phyloP scores from a whole-genome alignment of 2,888 invertebrate species.

The Chaitophorus viminalis region DNA sequence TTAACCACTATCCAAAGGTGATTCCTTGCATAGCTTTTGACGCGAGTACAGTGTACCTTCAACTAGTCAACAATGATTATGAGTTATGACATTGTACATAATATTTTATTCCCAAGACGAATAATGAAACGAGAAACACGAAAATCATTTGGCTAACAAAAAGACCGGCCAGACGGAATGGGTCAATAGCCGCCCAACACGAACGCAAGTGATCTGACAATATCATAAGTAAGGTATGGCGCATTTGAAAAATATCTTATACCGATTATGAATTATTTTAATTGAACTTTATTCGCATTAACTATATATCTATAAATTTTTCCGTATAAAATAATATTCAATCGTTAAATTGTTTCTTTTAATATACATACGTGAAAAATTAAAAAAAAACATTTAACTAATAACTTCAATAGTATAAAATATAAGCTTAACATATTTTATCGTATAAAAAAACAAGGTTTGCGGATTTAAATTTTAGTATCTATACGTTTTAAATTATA shows the following conservation, averaged over 20 bases:
- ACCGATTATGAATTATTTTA: not conserved
- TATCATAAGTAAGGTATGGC: not conserved
- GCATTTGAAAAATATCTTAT: not conserved
- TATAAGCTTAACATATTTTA: not conserved
- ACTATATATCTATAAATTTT: not conserved
- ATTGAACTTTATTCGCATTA: not conserved
- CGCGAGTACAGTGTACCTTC: not conserved
- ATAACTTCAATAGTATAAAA: not conserved
- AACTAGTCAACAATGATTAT: not conserved
- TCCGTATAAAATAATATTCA: not conserved
- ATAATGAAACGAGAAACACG: not conserved
- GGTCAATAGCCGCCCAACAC: not conserved
- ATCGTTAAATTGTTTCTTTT: not conserved
- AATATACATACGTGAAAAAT: not conserved
- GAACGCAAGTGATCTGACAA: not conserved
- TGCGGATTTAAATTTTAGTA: not conserved
- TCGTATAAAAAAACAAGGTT: not conserved
- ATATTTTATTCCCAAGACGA: not conserved
- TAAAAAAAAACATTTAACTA: not conserved
- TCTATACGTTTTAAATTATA: no score
- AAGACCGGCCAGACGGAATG: not conserved
- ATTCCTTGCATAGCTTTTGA: not conserved
- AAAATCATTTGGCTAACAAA: constrained; percentile 1
- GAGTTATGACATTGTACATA: not conserved
- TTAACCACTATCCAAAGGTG: not conserved